Evolutionary conservation across 2,888 invertebrate species (phyloP).

Genomic region (Platycnemis pennipes): DNA sequence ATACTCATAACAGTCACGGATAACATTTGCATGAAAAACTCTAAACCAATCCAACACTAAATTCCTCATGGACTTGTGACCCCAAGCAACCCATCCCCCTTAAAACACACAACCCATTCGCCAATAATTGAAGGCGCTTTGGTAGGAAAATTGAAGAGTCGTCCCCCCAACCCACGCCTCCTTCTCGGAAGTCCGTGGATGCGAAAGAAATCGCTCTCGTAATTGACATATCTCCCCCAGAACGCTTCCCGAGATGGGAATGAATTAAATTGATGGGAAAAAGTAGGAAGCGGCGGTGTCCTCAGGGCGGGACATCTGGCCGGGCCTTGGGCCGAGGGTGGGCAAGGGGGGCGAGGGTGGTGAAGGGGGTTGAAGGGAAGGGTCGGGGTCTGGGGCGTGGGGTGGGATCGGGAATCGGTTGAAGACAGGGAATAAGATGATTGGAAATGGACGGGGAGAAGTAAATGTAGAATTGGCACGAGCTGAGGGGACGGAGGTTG

Average conservation of each 20-base stretch:
- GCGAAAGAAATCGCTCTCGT: slow-evolving; percentile 53
- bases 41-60: not conserved
- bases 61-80: not conserved
- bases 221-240: slow-evolving; percentile 65
- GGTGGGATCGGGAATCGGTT: slow-evolving; percentile 17
- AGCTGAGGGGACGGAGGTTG: not conserved
- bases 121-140: slow-evolving; percentile 50
- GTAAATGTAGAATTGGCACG: not conserved
- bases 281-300: slow-evolving; percentile 32
- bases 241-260: slow-evolving; percentile 52
- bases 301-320: slow-evolving; percentile 29
- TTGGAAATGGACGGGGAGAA: not conserved
- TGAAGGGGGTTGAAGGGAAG: not conserved
- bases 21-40: too few species aligned
- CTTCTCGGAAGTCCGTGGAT: slow-evolving; percentile 37
- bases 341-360: not conserved
- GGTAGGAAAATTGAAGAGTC: slow-evolving; percentile 57
- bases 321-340: not conserved
- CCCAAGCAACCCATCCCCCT: slow-evolving; percentile 10
- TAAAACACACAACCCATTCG: slow-evolving; percentile 53
- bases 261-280: slow-evolving; percentile 65
- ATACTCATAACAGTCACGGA: too few species aligned
- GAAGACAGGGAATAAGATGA: slow-evolving; percentile 15
- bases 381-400: not conserved
- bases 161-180: not conserved